Conservation (phyloP, 2,888 invertebrate species). For the Pherbina coryleti region DNA sequence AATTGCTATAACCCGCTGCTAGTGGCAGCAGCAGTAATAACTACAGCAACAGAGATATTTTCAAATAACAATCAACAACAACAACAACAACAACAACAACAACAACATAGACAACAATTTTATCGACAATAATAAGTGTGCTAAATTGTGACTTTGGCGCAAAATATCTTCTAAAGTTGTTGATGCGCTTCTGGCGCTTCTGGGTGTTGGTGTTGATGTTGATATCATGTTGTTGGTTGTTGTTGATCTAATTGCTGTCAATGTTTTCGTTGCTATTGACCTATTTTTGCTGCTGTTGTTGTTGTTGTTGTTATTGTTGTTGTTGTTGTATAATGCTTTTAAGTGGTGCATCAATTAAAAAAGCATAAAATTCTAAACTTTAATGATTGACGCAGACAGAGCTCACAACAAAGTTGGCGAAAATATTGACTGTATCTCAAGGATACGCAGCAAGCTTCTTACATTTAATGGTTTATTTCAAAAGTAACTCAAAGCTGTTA, state of each 20-base stretch:
- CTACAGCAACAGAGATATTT: background rate
- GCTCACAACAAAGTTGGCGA: no score
- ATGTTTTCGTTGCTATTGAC: conserved; percentile 16
- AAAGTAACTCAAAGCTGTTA: no score
- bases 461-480: no score
- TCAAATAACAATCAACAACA: background rate
- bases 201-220: background rate
- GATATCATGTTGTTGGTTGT: background rate
- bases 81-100: background rate
- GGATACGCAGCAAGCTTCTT: no score
- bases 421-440: no score
- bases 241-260: background rate
- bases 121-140: conserved; percentile 1
- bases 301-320: background rate
- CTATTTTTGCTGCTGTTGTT: background rate
- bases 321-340: background rate
- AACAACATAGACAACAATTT: background rate
- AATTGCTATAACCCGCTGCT: background rate
- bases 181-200: background rate
- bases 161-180: background rate
- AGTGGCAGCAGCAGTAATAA: background rate
- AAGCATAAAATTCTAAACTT: background rate
- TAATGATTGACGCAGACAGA: background rate
- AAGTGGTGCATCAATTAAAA: conserved; percentile 3
- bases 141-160: background rate